A percentile compares a stretch with the other conserved stretches of the same genome.
phyloP scores from a whole-genome alignment of 1,140 invertebrate genomes.

The Drosophila bifasciata region DNA sequence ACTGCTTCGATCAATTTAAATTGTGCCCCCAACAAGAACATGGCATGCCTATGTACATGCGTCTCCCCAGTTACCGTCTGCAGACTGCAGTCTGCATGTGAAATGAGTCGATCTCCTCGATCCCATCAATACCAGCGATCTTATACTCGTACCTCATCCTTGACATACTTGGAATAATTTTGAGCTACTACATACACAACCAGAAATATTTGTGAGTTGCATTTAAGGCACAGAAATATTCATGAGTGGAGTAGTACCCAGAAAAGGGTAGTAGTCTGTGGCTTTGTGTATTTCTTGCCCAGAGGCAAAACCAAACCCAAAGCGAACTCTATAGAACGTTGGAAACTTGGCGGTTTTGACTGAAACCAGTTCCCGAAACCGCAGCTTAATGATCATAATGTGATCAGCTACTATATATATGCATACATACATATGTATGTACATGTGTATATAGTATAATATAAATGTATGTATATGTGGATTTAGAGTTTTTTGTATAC shows the following conservation, averaged over 20 bases:
- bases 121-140: no score
- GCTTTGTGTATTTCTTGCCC: slow-evolving; percentile 21
- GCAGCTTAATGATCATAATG: slow-evolving; percentile 15
- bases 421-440: not conserved
- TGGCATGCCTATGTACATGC: not conserved
- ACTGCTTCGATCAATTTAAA: slow-evolving; percentile 14
- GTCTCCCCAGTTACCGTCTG: slow-evolving; percentile 6
- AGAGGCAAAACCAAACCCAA: not conserved
- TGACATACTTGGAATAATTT: slow-evolving; percentile 45
- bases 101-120: slow-evolving; percentile 28
- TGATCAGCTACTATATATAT: no score
- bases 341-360: slow-evolving; percentile 15
- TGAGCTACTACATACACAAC: slow-evolving; percentile 1
- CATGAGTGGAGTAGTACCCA: slow-evolving; percentile 18
- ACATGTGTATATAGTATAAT: not conserved
- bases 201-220: slow-evolving; percentile 14
- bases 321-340: slow-evolving; percentile 6
- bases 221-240: slow-evolving; percentile 36
- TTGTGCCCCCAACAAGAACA: slow-evolving; percentile 25
- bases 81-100: slow-evolving; percentile 5
- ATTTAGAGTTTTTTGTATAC: not conserved
- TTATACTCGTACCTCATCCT: not conserved
- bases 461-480: not conserved
- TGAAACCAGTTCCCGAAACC: slow-evolving; percentile 47
- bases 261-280: slow-evolving; percentile 33